A percentile compares a stretch with the other conserved stretches of the same genome.
Conservation (phyloP, 2,888 invertebrate species). For the Epistrophe eligans region DNA sequence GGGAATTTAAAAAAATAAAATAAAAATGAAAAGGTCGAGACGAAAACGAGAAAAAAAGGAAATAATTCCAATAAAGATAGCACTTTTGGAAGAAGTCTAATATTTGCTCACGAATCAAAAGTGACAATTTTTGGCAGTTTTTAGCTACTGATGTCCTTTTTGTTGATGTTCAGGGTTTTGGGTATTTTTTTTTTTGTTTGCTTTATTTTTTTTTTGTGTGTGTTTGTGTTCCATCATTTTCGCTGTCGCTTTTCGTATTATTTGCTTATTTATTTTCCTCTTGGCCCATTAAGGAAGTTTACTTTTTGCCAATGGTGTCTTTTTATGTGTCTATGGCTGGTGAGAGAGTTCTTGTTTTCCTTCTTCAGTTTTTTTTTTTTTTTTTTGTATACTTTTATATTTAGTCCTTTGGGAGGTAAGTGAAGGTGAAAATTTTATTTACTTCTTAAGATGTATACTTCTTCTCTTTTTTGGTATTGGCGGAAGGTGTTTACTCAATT, state of each 20-base stretch:
- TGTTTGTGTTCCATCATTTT: constrained; percentile 72
- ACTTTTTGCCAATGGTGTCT: constrained; percentile 69
- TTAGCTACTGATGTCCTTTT: constrained; percentile 72
- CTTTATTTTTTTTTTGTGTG: constrained; percentile 15
- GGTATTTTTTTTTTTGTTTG: background rate
- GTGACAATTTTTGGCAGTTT: constrained; percentile 75
- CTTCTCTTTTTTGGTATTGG: constrained; percentile 28
- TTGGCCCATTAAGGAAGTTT: constrained; percentile 76
- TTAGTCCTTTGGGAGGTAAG: constrained; percentile 66
- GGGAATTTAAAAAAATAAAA: constrained; percentile 14
- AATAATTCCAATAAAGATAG: constrained; percentile 75
- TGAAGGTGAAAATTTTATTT: constrained; percentile 75
- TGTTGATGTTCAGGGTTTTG: constrained; percentile 59
- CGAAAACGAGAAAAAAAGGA: constrained; percentile 30
- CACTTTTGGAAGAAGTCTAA: constrained; percentile 70
- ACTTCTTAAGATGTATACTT: constrained; percentile 65
- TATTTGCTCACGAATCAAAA: constrained; percentile 76
- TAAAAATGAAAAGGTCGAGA: constrained; percentile 5
- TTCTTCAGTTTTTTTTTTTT: constrained; percentile 20
- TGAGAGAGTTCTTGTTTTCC: constrained; percentile 17
- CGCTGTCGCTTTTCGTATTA: constrained; percentile 68
- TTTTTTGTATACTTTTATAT: constrained; percentile 30
- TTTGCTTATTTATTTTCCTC: constrained; percentile 76
- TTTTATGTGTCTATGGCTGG: constrained; percentile 47
- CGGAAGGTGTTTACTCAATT: constrained; percentile 75